Evolutionary conservation across 2,113 vertebrate genomes (phyloP).

Genomic region (Sebastes schlegelii): DNA sequence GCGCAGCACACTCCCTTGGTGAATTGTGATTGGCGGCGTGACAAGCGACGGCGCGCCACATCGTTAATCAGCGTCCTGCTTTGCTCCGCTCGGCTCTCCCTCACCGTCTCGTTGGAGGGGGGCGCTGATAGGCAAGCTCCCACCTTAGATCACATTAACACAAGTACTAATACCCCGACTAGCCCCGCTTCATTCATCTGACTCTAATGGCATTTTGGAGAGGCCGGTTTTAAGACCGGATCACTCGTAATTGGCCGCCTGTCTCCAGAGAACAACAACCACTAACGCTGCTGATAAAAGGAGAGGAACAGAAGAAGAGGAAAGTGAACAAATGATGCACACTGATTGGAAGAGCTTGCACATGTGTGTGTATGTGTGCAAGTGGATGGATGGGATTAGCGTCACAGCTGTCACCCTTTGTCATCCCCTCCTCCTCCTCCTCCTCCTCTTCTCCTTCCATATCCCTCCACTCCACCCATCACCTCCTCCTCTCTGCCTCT

Average conservation of each 20-base stretch:
- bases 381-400: constrained; percentile 76
- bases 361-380: constrained; percentile 38
- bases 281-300: constrained; percentile 33
- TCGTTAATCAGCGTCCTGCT: constrained; percentile 51
- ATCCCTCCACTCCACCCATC: constrained; percentile 33
- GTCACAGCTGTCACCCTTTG: constrained; percentile 79
- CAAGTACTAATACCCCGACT: constrained; percentile 50
- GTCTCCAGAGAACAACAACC: constrained; percentile 62
- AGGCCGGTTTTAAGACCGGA: constrained; percentile 52
- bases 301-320: constrained; percentile 14
- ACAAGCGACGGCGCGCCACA: constrained; percentile 17
- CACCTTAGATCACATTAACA: constrained; percentile 62
- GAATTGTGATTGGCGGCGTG: constrained; percentile 47
- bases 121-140: constrained; percentile 26
- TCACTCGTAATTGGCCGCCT: constrained; percentile 63
- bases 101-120: constrained; percentile 16
- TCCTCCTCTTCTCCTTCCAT: constrained; percentile 39
- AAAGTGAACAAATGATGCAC: constrained; percentile 43
- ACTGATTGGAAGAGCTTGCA: constrained; percentile 48
- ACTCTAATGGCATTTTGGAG: constrained; percentile 62
- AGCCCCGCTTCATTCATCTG: constrained; percentile 45
- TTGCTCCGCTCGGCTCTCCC: constrained; percentile 18
- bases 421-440: constrained; percentile 52
- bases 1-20: constrained; percentile 15
- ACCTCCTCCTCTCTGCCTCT: constrained; percentile 16